phyloP scores from a whole-genome alignment of 2,797 vertebrate species.

The Peromyscus attwateri region DNA sequence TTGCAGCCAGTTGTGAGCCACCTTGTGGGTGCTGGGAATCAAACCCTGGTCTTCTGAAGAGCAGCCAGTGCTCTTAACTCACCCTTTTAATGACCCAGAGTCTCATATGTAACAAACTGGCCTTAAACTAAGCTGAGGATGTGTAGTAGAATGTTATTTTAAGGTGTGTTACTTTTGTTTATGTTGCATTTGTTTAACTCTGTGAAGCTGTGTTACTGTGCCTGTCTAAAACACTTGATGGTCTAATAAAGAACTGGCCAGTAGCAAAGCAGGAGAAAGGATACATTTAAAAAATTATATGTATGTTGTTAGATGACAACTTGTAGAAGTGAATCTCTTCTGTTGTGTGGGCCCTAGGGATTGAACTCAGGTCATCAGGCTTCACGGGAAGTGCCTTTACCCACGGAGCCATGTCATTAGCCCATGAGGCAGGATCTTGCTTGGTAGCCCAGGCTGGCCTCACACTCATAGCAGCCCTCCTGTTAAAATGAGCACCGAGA shows the following conservation, averaged over 20 bases:
- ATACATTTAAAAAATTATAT: not conserved
- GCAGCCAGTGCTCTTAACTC: not conserved
- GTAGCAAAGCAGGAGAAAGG: too few relatives aligned
- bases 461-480: not conserved
- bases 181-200: too few relatives aligned
- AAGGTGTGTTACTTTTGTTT: too few relatives aligned
- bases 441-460: not conserved
- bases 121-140: not conserved
- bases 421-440: not conserved
- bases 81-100: not conserved
- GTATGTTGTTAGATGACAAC: too few relatives aligned
- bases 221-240: too few relatives aligned
- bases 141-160: too few relatives aligned
- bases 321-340: not conserved
- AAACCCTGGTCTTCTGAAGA: not conserved
- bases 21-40: not conserved
- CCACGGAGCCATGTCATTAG: not conserved
- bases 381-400: not conserved
- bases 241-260: too few relatives aligned
- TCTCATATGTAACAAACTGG: not conserved
- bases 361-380: not conserved
- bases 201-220: too few relatives aligned
- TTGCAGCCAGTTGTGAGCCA: not conserved
- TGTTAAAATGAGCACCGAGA: not conserved
- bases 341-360: not conserved